Base-by-base conservation (phyloP, 2,888 invertebrate species). In the Cheilosia grossa region DNA sequence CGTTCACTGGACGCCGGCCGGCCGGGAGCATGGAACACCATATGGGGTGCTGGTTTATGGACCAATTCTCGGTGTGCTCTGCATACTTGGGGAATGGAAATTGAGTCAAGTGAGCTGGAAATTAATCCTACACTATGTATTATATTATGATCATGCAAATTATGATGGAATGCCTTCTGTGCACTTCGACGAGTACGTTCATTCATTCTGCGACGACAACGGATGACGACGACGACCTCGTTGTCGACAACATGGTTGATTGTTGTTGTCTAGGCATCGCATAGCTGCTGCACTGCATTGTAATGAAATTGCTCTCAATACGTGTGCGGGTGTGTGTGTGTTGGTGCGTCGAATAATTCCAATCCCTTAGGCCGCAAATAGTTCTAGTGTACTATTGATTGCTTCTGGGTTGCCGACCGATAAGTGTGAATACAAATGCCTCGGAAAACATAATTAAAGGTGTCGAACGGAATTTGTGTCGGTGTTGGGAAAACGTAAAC, bases 91-190 rank as follows among this genome's bases (percentile, higher is more conserved):
- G 3, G 7, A 59, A 66, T 80, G 74, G 49, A 85, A 85, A 85
- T 81, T 80, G 80, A 85, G 80, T 75, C 80, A 85, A 85, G 83
- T 81, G 83, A 80, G 75, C 75, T 85, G 83, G 75, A 85, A 83
- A 85, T 85, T 85, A 80, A 80, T 80, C 83, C 74, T 64, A 70
- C 74, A 70, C 83, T 49, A 51, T 13, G 24, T 27, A 75, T 74
- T 83, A 59, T 69, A 80, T 80, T 75, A 70, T 75, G 83, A 75
- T 80, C 80, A 70, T 61, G 80, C 70, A 70, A 64, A 75, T 59
- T 74, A 83, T 80, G 74, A 75, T 66, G 74, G 83, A 85, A 85
- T 80, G 75, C 69, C 53, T 58, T 61, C 49, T 40, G 24, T 64
- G 67, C 51, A 73, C 78, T 70, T 72, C 49, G 64, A 72, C 72